Evolutionary conservation across 2,113 vertebrate species (phyloP), one percentile per base, ranked within the genome.

Genomic region (Nothobranchius kuhntae): DNA sequence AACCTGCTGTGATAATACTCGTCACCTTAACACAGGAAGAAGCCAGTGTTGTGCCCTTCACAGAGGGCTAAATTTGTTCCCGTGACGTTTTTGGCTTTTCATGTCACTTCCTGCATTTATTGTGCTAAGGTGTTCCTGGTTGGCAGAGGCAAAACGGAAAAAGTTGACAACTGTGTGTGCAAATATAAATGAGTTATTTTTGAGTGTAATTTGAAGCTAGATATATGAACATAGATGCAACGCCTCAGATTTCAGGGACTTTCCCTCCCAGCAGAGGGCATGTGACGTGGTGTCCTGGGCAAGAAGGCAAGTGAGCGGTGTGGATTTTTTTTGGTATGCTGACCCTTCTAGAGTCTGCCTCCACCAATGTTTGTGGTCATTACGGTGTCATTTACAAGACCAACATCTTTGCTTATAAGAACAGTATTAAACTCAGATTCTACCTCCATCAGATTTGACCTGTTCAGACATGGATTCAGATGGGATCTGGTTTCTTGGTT

Each of bases 251-350:
- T 87, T 85, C 85, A 86, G 88, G 90, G 90, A 89, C 87, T 91
- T 89, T 90, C 89, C 87, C 68, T 30, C 38, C 30, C 0, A 13
- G 76, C 66, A 42, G 38, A 44, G 47, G 73, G 60, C 85, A 80
- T 44, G 71, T 88, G 83, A 89, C 17, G 66, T 26, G 63, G 52
- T 36, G 83, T 62, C 65, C 73, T n/a, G 68, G 78, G 65, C 52
- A 44, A 56, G 64, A 71, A 78, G 71, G 68, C 63, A 65, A 66
- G 56, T 45, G 48, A 71, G 59, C 14, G 80, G 90, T 82, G 85
- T 88, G 61, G 71, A 90, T 90, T 91, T 89, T 89, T 86, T 84
- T 59, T 60, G 80, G 87, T 66, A 89, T 88, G 88, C 68, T n/a
- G 61, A 56, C 61, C 48, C 51, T 55, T 69, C 52, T 66, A 51